Percentiles rank a stretch among this genome's conserved stretches.
Evolutionary conservation across 1,140 invertebrate species (phyloP).

Genomic region (Bombyx mandarina): DNA sequence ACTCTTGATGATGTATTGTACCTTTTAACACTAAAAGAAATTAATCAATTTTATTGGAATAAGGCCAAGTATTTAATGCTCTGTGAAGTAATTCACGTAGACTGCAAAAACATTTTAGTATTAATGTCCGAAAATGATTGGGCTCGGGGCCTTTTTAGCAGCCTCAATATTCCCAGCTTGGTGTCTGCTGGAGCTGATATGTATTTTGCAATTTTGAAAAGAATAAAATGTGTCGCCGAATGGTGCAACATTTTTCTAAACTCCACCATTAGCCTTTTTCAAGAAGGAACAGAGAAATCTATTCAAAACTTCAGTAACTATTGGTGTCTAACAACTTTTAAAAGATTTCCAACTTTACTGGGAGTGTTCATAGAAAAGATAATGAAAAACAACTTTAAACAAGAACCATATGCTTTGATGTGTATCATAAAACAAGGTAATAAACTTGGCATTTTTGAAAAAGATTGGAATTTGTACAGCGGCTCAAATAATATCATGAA

Average conservation of each 20-base stretch:
- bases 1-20: constrained; percentile 26
- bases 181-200: constrained; percentile 63
- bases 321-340: constrained; percentile 57
- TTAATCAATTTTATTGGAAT: constrained; percentile 61
- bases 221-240: constrained; percentile 30
- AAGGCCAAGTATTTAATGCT: constrained; percentile 66
- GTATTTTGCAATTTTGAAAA: constrained; percentile 57
- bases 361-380: constrained; percentile 27
- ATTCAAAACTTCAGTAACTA: constrained; percentile 60
- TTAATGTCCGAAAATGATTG: constrained; percentile 26
- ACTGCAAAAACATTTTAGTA: constrained; percentile 23
- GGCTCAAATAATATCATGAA: constrained; percentile 12
- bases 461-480: constrained; percentile 20
- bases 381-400: constrained; percentile 16
- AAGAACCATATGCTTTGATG: constrained; percentile 38
- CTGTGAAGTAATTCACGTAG: constrained; percentile 38
- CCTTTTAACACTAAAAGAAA: constrained; percentile 33
- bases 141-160: constrained; percentile 47
- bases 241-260: constrained; percentile 47
- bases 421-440: constrained; percentile 50
- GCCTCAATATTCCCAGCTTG: constrained; percentile 51
- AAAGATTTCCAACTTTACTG: constrained; percentile 48
- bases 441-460: constrained; percentile 40
- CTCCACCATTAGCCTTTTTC: too few relatives aligned
- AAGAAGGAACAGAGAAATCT: constrained; percentile 16